A percentile compares a stretch with the other conserved stretches of the same genome.
These are phyloP conservation scores for Diadema setosum DNA, from an alignment of 35 echinoderm and acorn worm species.

Conservation along the genomic window DNA sequence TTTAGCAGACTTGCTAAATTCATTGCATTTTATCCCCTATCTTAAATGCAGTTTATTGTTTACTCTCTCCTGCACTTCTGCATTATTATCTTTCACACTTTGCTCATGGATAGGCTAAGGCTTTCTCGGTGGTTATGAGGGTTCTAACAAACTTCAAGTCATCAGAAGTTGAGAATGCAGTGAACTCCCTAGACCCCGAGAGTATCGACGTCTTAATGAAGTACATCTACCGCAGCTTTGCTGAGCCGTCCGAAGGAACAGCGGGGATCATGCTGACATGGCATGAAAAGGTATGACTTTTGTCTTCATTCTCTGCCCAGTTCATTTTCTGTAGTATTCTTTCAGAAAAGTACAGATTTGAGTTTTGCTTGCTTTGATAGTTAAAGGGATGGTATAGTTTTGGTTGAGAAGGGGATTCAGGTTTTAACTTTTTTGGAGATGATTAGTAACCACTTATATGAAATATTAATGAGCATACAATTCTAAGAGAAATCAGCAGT, in stretches of 20 bases:
- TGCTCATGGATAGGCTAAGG: constrained; percentile 47
- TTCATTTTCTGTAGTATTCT: neutral
- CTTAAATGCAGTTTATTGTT: no score
- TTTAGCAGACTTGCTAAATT: no score
- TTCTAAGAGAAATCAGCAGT: no score
- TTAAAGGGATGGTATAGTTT: no score
- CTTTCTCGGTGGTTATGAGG: constrained; percentile 51
- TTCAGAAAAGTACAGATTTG: neutral
- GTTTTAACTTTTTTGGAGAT: no score
- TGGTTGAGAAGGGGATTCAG: no score
- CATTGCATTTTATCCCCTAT: no score
- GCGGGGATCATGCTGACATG: constrained; percentile 77
- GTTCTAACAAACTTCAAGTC: constrained; percentile 72
- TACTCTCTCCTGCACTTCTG: no score
- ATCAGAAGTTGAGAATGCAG: constrained; percentile 73
- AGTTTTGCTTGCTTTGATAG: neutral
- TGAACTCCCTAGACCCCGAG: constrained; percentile 57
- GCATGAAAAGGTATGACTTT: constrained; percentile 93
- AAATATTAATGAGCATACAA: no score
- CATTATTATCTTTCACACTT: neutral
- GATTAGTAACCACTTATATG: no score
- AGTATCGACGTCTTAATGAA: constrained; percentile 89
- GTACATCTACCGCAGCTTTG: constrained; percentile 91
- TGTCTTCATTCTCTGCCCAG: neutral
- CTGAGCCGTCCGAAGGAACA: constrained; percentile 47